Conservation (phyloP, 2,797 vertebrate genomes). For the Pseudochirops cupreus region DNA sequence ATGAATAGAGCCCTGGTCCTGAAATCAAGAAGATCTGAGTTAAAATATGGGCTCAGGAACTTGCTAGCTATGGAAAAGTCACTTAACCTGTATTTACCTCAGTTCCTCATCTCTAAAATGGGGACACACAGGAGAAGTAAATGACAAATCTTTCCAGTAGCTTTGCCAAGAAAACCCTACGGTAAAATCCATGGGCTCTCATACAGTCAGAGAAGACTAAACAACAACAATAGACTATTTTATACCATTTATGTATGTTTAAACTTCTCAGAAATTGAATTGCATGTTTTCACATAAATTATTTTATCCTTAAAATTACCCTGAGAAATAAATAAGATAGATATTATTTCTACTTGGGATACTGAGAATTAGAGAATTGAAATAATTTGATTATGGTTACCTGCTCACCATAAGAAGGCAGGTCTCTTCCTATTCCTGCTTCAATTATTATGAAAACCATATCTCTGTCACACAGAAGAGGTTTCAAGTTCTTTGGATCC, state of each 20-base stretch:
- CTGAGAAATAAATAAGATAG: background rate
- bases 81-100: background rate
- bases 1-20: background rate
- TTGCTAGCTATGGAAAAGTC: background rate
- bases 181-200: background rate
- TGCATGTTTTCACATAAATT: slow-evolving; percentile 5
- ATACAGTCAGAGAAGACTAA: background rate
- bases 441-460: background rate
- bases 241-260: background rate
- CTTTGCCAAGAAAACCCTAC: background rate
- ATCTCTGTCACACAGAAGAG: background rate
- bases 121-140: background rate
- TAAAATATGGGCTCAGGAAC: background rate
- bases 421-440: background rate
- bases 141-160: background rate
- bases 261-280: slow-evolving; percentile 2
- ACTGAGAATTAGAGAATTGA: background rate
- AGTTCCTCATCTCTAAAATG: background rate
- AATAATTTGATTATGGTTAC: background rate
- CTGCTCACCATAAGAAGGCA: background rate
- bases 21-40: background rate
- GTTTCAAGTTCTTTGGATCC: background rate
- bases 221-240: background rate
- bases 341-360: background rate
- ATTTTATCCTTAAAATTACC: background rate